Percentiles rank a stretch among this genome's conserved stretches.
Evolutionary conservation across 2,888 invertebrate genomes (phyloP).

Genomic region (Euphydryas editha): DNA sequence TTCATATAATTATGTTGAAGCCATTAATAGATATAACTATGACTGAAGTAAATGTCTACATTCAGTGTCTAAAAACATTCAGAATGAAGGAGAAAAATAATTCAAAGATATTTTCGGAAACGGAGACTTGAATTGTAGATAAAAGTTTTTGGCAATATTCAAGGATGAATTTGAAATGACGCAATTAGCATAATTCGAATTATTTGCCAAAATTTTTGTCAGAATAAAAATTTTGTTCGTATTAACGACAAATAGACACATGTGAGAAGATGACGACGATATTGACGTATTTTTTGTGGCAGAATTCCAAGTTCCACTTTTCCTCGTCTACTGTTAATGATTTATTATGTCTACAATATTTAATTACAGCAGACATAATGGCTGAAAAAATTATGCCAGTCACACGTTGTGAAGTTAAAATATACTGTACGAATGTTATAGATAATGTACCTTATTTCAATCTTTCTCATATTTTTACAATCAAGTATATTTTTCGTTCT

Average conservation of each 20-base stretch:
- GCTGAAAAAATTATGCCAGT: slow-evolving; percentile 11
- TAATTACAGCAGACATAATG: slow-evolving; percentile 2
- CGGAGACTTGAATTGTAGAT: too few species aligned
- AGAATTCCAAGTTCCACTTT: slow-evolving; percentile 16
- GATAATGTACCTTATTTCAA: background rate
- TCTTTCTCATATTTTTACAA: background rate
- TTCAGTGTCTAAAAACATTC: too few species aligned
- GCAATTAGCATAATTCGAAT: slow-evolving; percentile 30
- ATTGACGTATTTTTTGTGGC: slow-evolving; percentile 28
- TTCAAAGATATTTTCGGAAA: too few species aligned
- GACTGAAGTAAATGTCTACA: too few species aligned
- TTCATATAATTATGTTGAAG: too few species aligned
- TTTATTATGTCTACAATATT: slow-evolving; percentile 18
- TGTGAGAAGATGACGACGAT: slow-evolving; percentile 1
- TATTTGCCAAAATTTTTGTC: slow-evolving; percentile 31
- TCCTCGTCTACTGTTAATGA: slow-evolving; percentile 18
- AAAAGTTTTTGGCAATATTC: slow-evolving; percentile 27
- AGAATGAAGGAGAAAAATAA: too few species aligned
- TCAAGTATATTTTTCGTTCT: background rate
- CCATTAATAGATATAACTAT: too few species aligned
- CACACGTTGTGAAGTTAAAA: slow-evolving; percentile 1
- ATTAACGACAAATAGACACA: slow-evolving; percentile 11
- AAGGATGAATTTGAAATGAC: slow-evolving; percentile 12
- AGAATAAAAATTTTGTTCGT: slow-evolving; percentile 15
- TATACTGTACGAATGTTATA: background rate